Base-by-base conservation (phyloP, 2,113 vertebrate species). In the Ginglymostoma cirratum region DNA sequence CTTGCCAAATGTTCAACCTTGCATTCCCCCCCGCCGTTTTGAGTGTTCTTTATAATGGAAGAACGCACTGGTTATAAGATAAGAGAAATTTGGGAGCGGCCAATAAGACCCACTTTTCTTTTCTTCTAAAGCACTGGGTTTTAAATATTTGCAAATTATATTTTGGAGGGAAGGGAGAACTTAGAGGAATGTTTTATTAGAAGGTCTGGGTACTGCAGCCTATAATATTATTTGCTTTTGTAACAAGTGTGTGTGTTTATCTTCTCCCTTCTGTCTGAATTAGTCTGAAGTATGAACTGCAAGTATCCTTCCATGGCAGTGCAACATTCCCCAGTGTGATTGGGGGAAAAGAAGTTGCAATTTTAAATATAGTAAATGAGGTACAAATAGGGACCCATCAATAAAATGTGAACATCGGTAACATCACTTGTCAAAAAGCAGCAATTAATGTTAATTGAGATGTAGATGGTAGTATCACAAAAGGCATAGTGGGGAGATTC, bases 111-210 rank as follows among this genome's bases (percentile, higher is more conserved):
- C 94, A 34, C 65, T 69, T 45, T 76, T 27, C 15, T 12, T 86
- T 86, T 89, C 61, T 45, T 69, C 66, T 94, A 70, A 94, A 94
- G 70, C 92, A 94, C 94, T 95, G 94, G 94, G 94, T 95, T 70
- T 72, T 95, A 76, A 95, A 95, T 24, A n/a, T 19, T 66, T 66
- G 34, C 89, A 93, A 23, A 17, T 66, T 92, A n/a, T 92, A 42
- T 83, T 92, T 92, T 65, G 34, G 14, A 92, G 55, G 89, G 61
- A 67, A 76, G 94, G 30, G 90, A 72, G 27, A 70, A 76, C 45
- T 15, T 52, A 95, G 48, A 72, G 30, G 89, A 93, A 95, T 72
- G 42, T 72, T 72, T 95, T 72, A 52, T 42, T 67, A 45, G 45
- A 34, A 95, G 24, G 12, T 19, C 5, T 70, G 65, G 65, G 21